These are phyloP conservation scores for Chironomus tentans DNA, from an alignment of 2,888 invertebrate genomes.

Conservation along the genomic window DNA sequence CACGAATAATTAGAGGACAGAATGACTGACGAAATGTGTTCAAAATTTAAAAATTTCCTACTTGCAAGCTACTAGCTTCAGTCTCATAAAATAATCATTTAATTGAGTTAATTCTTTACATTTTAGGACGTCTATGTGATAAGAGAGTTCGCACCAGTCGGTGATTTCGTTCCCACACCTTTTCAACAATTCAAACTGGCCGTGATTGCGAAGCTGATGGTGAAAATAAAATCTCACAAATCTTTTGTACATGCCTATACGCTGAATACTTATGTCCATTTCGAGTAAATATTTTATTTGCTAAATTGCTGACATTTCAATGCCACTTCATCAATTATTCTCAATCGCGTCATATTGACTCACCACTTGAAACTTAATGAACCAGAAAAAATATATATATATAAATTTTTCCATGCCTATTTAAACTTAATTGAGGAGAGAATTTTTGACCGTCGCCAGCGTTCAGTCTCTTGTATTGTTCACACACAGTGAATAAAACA, in stretches of 20 bases:
- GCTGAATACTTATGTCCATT: neutral
- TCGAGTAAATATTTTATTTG: neutral
- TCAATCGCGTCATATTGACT: neutral
- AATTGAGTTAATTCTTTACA: neutral
- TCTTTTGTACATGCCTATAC: neutral
- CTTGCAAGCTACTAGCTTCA: too few species aligned
- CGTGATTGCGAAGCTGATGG: neutral
- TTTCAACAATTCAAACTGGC: neutral
- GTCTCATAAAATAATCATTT: too few species aligned
- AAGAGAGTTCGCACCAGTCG: neutral
- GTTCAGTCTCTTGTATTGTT: too few species aligned
- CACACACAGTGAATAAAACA: too few species aligned
- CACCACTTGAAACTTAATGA: neutral
- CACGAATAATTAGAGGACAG: too few species aligned
- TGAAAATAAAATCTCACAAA: neutral
- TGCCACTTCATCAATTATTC: neutral
- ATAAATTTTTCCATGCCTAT: neutral
- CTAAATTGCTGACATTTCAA: neutral
- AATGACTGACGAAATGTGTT: too few species aligned
- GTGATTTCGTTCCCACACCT: neutral
- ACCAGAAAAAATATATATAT: neutral
- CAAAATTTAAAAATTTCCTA: too few species aligned
- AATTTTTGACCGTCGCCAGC: too few species aligned
- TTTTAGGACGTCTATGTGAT: neutral
- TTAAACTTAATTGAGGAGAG: neutral